phyloP scores from a whole-genome alignment of 2,113 vertebrate species.

The Octodon degus region DNA sequence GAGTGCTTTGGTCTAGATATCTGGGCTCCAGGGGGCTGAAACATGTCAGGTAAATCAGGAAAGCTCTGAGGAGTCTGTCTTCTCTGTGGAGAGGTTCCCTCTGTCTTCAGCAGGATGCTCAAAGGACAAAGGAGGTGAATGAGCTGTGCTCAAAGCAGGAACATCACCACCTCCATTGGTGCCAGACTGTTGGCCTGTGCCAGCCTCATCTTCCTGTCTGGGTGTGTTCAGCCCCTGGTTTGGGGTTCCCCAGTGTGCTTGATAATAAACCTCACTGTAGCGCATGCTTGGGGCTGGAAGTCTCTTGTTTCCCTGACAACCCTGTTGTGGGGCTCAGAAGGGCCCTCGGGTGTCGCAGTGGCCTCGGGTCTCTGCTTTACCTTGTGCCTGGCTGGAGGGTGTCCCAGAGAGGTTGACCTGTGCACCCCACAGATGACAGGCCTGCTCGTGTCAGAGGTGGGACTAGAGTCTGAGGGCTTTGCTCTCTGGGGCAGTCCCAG shows the following conservation, averaged over 20 bases:
- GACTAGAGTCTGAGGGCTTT: neutral
- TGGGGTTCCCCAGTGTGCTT: fast-evolving
- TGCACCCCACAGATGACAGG: neutral
- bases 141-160: neutral
- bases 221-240: neutral
- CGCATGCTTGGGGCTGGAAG: neutral
- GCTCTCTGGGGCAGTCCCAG: neutral
- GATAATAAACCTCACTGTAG: slow-evolving; percentile 45
- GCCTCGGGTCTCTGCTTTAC: neutral
- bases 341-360: neutral
- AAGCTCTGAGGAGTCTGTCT: neutral
- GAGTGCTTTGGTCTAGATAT: neutral
- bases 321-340: neutral
- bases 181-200: too few species aligned
- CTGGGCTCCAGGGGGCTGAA: neutral
- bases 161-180: fast-evolving
- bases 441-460: neutral
- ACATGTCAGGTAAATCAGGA: neutral
- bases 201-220: neutral
- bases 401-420: neutral
- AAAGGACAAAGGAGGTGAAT: neutral
- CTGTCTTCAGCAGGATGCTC: neutral
- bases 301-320: neutral
- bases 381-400: neutral
- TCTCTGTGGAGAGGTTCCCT: neutral